Conservation (phyloP, 2,888 invertebrate genomes). For the Andrena haemorrhoa region DNA sequence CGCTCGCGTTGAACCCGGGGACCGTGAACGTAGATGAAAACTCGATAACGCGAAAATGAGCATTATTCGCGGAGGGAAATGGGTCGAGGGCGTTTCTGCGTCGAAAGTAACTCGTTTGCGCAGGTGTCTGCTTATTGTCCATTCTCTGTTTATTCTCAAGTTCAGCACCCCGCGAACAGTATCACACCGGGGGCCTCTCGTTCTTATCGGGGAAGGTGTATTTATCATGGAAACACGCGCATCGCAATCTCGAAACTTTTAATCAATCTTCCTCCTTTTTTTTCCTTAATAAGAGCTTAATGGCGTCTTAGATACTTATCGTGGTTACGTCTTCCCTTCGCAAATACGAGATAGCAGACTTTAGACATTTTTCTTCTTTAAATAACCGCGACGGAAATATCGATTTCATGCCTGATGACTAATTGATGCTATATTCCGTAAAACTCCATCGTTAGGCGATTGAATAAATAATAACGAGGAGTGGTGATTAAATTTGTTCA, state of each 20-base stretch:
- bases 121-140: conserved; percentile 39
- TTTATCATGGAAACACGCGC: conserved; percentile 7
- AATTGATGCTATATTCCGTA: background rate
- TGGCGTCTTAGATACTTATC: background rate
- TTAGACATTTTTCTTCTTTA: background rate
- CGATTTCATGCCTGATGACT: background rate
- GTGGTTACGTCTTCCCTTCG: too few species aligned
- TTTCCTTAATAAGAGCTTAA: background rate
- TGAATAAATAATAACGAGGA: background rate
- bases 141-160: conserved; percentile 39
- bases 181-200: background rate
- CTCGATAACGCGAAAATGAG: conserved; percentile 47
- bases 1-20: conserved; percentile 2
- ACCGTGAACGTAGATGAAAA: conserved; percentile 35
- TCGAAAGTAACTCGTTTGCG: conserved; percentile 38
- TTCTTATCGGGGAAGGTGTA: background rate
- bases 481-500: background rate
- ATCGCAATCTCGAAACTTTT: background rate
- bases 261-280: background rate
- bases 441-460: background rate
- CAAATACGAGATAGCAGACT: background rate
- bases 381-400: background rate
- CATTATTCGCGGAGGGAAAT: conserved; percentile 46
- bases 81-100: conserved; percentile 50
- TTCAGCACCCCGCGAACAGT: conserved; percentile 10